Base-by-base conservation (phyloP, 2,797 vertebrate genomes). In the Delichon dasypus region DNA sequence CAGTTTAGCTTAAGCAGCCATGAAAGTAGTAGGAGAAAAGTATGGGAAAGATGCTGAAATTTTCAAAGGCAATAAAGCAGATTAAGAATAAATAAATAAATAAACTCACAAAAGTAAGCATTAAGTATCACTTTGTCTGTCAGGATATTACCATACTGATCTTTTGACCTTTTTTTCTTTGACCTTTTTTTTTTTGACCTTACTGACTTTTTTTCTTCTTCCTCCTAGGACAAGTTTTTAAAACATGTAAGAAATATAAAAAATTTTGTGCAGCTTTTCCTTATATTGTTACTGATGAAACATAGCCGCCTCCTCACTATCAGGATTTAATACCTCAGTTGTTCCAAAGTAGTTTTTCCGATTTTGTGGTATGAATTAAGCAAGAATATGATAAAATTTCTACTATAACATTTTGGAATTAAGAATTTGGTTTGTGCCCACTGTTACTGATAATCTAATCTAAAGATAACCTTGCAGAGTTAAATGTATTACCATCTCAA, bases 401-500 rank as follows among this genome's bases (percentile, higher is more conserved):
- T 93, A 17, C 50, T 85, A 30, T 22, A 54, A 32, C 12, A 81
- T 93, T 72, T 88, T 87, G 20, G 16, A 26, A 32, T 93, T 76
- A 65, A 17, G 21, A 73, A 68, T 90, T 79, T 93, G 26, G 62
- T 93, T 92, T 94, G 71, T 87, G 29, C 57, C 64, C 74, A 64
- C 61, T 94, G 76, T 87, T 82, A 87, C 44, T 89, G 76, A 85
- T 64, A 95, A 68, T 65, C 53, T 95, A 88, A 88, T 94, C 91
- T 83, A 92, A 94, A 72, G 23, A 48, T 66, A 95, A 48, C 85
- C 85, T 92, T 88, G 64, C 44, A 73, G 80, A 92, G 30, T 48
- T 80, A 78, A 74, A 61, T 68, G 50, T 76, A 67, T 67, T 83
- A 71, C 48, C 86, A 95, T 96, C 96, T 95, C 86, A 92, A 96